Percentiles rank a stretch among this genome's conserved stretches.
phyloP scores from a whole-genome alignment of 2,113 vertebrate genomes.

The Pseudolaguvia tuberculata region DNA sequence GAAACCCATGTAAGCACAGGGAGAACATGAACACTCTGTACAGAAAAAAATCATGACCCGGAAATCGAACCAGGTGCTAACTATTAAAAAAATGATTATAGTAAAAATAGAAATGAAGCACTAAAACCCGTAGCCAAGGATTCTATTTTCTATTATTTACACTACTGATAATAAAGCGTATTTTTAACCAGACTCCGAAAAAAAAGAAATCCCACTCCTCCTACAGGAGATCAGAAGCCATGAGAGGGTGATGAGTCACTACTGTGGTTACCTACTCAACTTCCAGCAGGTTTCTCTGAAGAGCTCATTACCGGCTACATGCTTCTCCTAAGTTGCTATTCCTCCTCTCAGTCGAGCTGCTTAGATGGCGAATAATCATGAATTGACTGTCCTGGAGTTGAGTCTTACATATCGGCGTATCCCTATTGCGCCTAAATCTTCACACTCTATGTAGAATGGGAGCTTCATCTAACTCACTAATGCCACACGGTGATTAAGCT shows the following conservation, averaged over 20 bases:
- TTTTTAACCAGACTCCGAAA: constrained; percentile 46
- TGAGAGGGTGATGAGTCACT: constrained; percentile 42
- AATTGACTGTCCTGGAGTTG: constrained; percentile 1
- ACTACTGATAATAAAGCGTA: constrained; percentile 38
- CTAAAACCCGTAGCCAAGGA: too few relatives aligned
- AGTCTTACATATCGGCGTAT: constrained; percentile 17
- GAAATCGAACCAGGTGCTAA: too few relatives aligned
- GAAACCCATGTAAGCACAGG: too few relatives aligned
- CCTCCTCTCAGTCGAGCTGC: neutral
- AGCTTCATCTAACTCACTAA: neutral
- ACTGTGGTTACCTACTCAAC: constrained; percentile 55
- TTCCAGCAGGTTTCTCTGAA: constrained; percentile 40
- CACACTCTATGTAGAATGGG: neutral
- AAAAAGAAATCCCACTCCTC: constrained; percentile 53
- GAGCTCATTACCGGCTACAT: neutral
- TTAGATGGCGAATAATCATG: constrained; percentile 13
- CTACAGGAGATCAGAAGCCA: constrained; percentile 33
- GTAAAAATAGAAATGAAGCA: too few relatives aligned
- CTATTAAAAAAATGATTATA: too few relatives aligned
- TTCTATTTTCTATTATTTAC: too few relatives aligned
- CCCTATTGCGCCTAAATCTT: constrained; percentile 7
- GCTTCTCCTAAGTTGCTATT: neutral
- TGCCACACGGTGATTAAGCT: constrained; percentile 2
- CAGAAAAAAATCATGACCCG: too few relatives aligned
- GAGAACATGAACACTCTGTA: too few relatives aligned